Conservation (phyloP, 2,797 vertebrate species). For the Mycteria americana region DNA sequence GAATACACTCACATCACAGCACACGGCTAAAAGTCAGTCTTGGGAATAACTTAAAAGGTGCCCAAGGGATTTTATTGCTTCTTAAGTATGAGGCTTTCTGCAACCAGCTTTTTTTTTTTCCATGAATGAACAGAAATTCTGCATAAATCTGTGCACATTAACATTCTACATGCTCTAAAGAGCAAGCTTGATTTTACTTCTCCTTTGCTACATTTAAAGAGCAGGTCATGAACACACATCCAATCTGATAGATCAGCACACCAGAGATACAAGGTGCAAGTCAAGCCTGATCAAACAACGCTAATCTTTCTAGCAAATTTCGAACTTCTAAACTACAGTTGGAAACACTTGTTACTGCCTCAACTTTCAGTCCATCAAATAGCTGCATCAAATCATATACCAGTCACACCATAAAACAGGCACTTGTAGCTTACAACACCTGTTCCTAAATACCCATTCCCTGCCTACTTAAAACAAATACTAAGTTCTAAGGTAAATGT, state of each 20-base stretch:
- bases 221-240: background rate
- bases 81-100: background rate
- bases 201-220: background rate
- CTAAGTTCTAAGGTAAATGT: background rate
- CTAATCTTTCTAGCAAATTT: background rate
- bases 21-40: background rate
- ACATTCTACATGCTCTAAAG: background rate
- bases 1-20: background rate
- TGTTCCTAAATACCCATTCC: background rate
- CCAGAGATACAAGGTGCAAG: background rate
- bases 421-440: background rate
- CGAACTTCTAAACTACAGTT: background rate
- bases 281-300: background rate
- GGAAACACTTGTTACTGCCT: background rate
- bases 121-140: background rate
- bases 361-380: background rate
- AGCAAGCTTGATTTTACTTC: background rate
- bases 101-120: background rate
- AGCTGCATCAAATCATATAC: background rate
- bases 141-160: background rate
- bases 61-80: conserved; percentile 2
- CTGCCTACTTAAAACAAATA: background rate
- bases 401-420: background rate
- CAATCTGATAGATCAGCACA: background rate
- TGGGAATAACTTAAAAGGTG: background rate